phyloP scores from a whole-genome alignment of 2,113 vertebrate species.

The Hippocampus guttulatus region DNA sequence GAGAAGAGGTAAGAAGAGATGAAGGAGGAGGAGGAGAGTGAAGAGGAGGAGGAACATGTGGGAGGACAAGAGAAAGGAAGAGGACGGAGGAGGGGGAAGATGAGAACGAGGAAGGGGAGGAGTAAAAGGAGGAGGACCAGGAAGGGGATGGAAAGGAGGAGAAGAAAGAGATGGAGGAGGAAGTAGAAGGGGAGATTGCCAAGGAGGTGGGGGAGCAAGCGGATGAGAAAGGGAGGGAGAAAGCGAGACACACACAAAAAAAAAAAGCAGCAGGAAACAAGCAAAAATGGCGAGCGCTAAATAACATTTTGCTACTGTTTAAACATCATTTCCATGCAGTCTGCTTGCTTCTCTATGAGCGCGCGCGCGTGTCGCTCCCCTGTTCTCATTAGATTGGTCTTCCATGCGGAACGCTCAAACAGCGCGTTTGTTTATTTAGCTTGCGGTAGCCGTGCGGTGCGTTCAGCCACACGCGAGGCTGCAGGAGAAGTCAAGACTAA shows the following conservation, averaged over 20 bases:
- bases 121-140: neutral
- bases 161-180: neutral
- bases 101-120: neutral
- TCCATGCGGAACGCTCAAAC: slow-evolving; percentile 41
- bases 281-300: slow-evolving; percentile 48
- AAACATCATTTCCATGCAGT: slow-evolving; percentile 61
- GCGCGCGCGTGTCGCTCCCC: slow-evolving; percentile 14
- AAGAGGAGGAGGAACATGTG: neutral
- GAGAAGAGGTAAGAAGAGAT: neutral
- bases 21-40: neutral
- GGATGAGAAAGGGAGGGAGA: too few relatives aligned
- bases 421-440: slow-evolving; percentile 32
- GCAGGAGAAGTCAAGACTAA: slow-evolving; percentile 4
- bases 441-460: neutral
- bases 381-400: slow-evolving; percentile 54
- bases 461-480: neutral
- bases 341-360: slow-evolving; percentile 18
- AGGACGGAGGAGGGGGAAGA: neutral
- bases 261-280: neutral
- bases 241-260: neutral
- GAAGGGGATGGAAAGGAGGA: too few relatives aligned
- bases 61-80: neutral
- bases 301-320: slow-evolving; percentile 62
- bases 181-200: neutral
- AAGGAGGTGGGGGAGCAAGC: too few relatives aligned